Percentiles rank a stretch among this genome's conserved stretches.
phyloP scores from a whole-genome alignment of 2,797 vertebrate genomes.

The Phrynocephalus vlangalii region DNA sequence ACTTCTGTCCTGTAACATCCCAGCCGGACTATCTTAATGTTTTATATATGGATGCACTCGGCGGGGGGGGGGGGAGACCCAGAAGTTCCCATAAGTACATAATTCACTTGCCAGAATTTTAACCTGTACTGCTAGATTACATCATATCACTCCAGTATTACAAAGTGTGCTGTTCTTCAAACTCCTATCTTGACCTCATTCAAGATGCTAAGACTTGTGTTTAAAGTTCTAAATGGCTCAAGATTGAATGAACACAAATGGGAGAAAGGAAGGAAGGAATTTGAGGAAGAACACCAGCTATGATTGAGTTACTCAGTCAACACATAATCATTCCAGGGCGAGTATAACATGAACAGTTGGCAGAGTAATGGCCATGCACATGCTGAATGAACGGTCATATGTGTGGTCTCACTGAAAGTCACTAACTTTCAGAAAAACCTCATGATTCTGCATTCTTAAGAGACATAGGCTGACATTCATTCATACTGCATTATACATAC shows the following conservation, averaged over 20 bases:
- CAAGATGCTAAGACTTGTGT: too few relatives aligned
- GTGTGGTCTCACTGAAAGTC: neutral
- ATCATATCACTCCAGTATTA: too few relatives aligned
- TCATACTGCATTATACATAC: neutral
- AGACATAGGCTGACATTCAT: neutral
- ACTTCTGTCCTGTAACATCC: neutral
- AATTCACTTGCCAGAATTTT: neutral
- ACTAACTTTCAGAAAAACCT: neutral
- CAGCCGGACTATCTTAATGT: neutral
- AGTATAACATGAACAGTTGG: neutral
- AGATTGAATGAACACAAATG: neutral
- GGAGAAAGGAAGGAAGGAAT: neutral
- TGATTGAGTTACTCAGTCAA: neutral
- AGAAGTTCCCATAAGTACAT: neutral
- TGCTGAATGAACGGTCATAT: neutral
- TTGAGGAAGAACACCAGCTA: neutral
- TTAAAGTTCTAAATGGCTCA: too few relatives aligned
- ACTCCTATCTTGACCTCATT: too few relatives aligned
- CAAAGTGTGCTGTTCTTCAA: too few relatives aligned
- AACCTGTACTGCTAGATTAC: neutral
- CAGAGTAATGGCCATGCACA: neutral
- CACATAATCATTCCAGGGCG: neutral
- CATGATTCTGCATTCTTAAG: neutral
- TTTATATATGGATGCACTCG: neutral
- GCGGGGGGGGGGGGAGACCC: too few relatives aligned